A percentile compares a stretch with the other conserved stretches of the same genome.
Evolutionary conservation across 1,140 invertebrate genomes (phyloP).

Genomic region (Chymomyza costata): DNA sequence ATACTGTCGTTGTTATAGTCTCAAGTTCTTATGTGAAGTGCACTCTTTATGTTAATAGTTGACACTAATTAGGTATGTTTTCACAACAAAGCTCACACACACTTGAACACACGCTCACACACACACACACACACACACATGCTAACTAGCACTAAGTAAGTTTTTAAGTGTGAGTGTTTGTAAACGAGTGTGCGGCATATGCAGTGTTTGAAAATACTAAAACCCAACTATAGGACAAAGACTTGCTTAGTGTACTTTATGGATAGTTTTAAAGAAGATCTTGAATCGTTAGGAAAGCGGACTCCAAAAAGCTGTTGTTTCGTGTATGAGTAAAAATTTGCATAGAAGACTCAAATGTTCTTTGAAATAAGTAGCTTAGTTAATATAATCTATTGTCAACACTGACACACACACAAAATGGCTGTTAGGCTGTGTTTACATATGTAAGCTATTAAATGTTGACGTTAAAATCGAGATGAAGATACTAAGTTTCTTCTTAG

Average conservation of each 20-base stretch:
- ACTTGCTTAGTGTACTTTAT: slow-evolving; percentile 42
- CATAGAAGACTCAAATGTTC: too few relatives aligned
- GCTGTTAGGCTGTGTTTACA: too few relatives aligned
- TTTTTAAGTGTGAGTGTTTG: slow-evolving; percentile 9
- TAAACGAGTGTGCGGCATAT: slow-evolving; percentile 16
- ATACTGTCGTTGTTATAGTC: slow-evolving; percentile 40
- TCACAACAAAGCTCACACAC: slow-evolving; percentile 69
- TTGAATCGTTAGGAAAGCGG: too few relatives aligned
- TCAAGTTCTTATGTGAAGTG: slow-evolving; percentile 69
- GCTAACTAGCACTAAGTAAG: background rate
- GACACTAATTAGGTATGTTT: slow-evolving; percentile 71
- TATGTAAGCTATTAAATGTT: too few relatives aligned
- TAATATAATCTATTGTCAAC: too few relatives aligned
- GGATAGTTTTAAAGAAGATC: too few relatives aligned
- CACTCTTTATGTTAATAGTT: slow-evolving; percentile 73
- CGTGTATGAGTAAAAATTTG: too few relatives aligned
- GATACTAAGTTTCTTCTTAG: too few relatives aligned
- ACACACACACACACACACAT: background rate
- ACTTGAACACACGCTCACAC: slow-evolving; percentile 15
- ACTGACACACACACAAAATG: too few relatives aligned
- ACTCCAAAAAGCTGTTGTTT: too few relatives aligned
- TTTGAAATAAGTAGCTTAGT: too few relatives aligned
- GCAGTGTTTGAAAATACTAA: slow-evolving; percentile 32
- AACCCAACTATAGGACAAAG: slow-evolving; percentile 47
- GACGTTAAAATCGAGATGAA: too few relatives aligned